Evolutionary conservation across 2,113 vertebrate genomes (phyloP).

Genomic region (Scartelaos histophorus): DNA sequence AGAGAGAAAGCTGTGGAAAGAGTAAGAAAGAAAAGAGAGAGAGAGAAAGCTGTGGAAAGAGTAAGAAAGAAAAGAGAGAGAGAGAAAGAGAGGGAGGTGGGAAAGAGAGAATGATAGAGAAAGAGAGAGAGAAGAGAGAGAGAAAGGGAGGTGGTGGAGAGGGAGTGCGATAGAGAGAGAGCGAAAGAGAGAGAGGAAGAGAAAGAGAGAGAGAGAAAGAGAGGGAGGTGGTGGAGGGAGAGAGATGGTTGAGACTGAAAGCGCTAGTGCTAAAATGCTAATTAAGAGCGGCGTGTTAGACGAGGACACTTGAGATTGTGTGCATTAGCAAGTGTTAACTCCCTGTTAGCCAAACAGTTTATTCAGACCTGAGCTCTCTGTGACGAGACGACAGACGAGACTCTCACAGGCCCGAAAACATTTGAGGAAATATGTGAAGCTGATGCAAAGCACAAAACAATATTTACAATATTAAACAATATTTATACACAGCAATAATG

Average conservation of each 20-base stretch:
- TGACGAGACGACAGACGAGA: slow-evolving; percentile 28
- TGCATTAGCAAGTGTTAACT: slow-evolving; percentile 70
- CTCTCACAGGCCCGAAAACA: background rate
- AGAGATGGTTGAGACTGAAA: slow-evolving; percentile 8
- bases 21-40: too few species aligned
- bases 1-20: too few species aligned
- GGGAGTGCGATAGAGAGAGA: too few species aligned
- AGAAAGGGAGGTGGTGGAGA: too few species aligned
- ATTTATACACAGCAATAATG: too few species aligned
- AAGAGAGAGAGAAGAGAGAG: too few species aligned
- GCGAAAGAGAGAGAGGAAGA: background rate
- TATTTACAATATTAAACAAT: too few species aligned
- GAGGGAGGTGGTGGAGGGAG: slow-evolving; percentile 39
- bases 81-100: too few species aligned
- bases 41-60: too few species aligned
- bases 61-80: too few species aligned
- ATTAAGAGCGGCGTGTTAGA: slow-evolving; percentile 69
- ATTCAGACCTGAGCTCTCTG: slow-evolving; percentile 59
- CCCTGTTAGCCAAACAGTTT: slow-evolving; percentile 68
- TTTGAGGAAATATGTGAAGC: background rate
- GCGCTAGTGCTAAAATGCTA: slow-evolving; percentile 69
- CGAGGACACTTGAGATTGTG: slow-evolving; percentile 70
- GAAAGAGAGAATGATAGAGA: too few species aligned
- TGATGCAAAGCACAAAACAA: background rate
- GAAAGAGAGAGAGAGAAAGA: background rate